Evolutionary conservation across 1,140 invertebrate species (phyloP), one percentile per base, ranked within the genome.

Genomic region (Drusus annulatus): DNA sequence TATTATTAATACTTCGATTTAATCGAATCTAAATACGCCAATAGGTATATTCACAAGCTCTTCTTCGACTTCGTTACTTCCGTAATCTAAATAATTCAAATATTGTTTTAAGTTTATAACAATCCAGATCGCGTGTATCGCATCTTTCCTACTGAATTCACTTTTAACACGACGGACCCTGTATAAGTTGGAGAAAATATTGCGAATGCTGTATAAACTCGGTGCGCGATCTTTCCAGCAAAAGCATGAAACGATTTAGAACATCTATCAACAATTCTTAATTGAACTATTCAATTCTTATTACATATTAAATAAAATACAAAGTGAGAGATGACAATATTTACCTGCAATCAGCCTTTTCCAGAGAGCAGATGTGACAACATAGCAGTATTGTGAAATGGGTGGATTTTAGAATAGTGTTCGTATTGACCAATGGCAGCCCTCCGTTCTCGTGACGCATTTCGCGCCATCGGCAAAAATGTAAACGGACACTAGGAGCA

Each of bases 341-440:
- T 79, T 79, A 79, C 78, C 69, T 31, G 78, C 68, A 58, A 74
- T 65, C 78, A 62, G 69, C 78, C 28, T 62, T 75, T 58, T 74
- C 78, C 56, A 79, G 28, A 69, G 52, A 52, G 69, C n/a, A 54
- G 69, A 75, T 63, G 23, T 79, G 78, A 79, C 78, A 79, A 79
- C 78, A 79, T 79, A 50, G 78, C 78, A 52, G 17, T 36, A 63
- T 79, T 79, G 78, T 79, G 68, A 79, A 79, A 79, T 79, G 69
- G 78, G 78, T 63, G 78, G 78, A 63, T 56, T 75, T 75, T 56
- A 75, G 71, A 71, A 71, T 71, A 71, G 68, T 71, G 68, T 60
- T 75, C 58, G 71, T 58, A 54, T 58, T 54, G 21, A 54, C 78
- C 78, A 79, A 79, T 79, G 10, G 51, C n/a, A 74, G 36, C 7